phyloP scores from a whole-genome alignment of 2,113 vertebrate species.

The Plectropomus leopardus region DNA sequence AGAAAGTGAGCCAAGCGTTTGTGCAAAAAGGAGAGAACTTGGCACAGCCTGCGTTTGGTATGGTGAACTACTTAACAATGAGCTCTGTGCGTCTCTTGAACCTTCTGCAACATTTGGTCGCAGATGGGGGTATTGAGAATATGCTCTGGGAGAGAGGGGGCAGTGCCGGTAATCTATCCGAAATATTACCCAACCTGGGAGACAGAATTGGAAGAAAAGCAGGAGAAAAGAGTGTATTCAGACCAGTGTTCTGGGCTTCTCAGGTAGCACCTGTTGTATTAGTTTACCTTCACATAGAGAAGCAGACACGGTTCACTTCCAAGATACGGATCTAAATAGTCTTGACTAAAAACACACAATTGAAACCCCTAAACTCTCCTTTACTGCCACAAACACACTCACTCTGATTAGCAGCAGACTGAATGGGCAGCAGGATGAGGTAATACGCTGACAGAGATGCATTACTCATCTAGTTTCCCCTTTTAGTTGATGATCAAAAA shows the following conservation, averaged over 20 bases:
- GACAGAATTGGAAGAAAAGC: not conserved
- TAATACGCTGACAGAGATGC: conserved; percentile 20
- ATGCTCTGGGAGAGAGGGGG: not conserved
- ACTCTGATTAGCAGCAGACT: conserved; percentile 8
- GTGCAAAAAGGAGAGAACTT: conserved; percentile 53
- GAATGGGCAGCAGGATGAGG: conserved; percentile 51
- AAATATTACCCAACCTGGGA: conserved; percentile 46
- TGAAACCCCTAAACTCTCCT: not conserved
- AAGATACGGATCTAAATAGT: conserved; percentile 53
- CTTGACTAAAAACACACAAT: conserved; percentile 23
- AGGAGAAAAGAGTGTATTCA: not conserved
- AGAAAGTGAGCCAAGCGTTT: conserved; percentile 35
- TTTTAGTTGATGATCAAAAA: conserved; percentile 41
- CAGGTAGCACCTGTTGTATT: conserved; percentile 39
- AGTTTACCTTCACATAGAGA: conserved; percentile 15
- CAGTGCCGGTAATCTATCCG: conserved; percentile 40
- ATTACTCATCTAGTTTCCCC: conserved; percentile 66
- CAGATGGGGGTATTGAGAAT: conserved; percentile 29
- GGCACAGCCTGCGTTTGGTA: conserved; percentile 43
- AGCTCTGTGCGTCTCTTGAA: conserved; percentile 44
- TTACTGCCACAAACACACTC: not conserved
- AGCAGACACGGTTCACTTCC: conserved; percentile 43
- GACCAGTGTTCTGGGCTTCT: conserved; percentile 44
- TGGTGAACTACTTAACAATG: conserved; percentile 63
- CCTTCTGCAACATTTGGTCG: conserved; percentile 40